Conservation (phyloP, 2,888 invertebrate genomes). For the Lasioglossum leucozonium region DNA sequence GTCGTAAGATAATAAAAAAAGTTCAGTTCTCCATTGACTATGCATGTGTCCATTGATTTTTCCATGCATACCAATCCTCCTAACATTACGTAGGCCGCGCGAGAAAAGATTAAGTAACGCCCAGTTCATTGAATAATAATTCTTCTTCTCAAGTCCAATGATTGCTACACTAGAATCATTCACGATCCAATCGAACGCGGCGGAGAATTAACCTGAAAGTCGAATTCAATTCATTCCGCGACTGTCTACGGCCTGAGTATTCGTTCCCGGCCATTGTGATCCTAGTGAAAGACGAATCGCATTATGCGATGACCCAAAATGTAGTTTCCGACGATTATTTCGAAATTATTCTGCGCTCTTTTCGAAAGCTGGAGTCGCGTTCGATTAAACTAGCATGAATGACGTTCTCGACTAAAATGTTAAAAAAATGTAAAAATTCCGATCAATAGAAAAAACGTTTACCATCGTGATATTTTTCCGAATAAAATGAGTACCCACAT, state of each 20-base stretch:
- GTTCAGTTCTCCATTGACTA: neutral
- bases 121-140: constrained; percentile 15
- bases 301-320: neutral
- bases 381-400: no score
- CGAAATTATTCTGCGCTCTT: neutral
- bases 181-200: neutral
- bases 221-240: neutral
- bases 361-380: no score
- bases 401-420: no score
- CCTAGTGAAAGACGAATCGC: neutral
- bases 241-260: neutral
- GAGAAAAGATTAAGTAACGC: constrained; percentile 11
- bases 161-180: neutral
- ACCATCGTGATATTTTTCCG: neutral
- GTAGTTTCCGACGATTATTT: neutral
- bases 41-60: neutral
- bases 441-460: neutral
- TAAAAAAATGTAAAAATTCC: no score
- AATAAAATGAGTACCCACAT: neutral
- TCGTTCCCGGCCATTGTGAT: neutral
- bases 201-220: neutral
- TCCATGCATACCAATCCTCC: constrained; percentile 9
- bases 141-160: constrained; percentile 2
- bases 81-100: neutral
- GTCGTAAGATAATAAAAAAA: neutral